Conservation (phyloP, 2,797 vertebrate genomes). For the Phoxinus dragarum region DNA sequence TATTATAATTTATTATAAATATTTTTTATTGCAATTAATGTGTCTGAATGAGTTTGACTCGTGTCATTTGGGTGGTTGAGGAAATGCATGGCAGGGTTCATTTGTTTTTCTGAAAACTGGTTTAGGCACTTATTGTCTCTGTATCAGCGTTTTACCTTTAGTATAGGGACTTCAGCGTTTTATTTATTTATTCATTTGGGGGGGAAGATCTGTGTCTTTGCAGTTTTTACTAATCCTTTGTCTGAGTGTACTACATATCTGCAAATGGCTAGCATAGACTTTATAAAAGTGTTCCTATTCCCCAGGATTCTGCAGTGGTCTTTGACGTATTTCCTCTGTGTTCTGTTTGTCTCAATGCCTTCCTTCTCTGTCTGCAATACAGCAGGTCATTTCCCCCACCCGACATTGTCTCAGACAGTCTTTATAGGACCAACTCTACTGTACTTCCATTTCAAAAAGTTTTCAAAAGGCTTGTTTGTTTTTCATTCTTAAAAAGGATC, state of each 20-base stretch:
- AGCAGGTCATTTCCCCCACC: slow-evolving; percentile 20
- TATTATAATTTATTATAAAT: background rate
- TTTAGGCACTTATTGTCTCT: background rate
- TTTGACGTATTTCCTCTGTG: slow-evolving; percentile 2
- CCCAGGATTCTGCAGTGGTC: background rate
- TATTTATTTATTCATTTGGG: background rate
- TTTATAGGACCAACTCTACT: slow-evolving; percentile 3
- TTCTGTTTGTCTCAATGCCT: slow-evolving; percentile 27
- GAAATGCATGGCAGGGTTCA: background rate
- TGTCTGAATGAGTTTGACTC: background rate
- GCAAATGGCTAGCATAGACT: background rate
- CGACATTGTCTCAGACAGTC: slow-evolving; percentile 19
- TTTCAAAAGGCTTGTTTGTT: slow-evolving; percentile 41
- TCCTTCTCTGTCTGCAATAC: slow-evolving; percentile 18
- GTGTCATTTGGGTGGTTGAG: background rate
- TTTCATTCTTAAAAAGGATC: slow-evolving; percentile 17
- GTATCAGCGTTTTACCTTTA: slow-evolving; percentile 15
- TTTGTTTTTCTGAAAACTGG: slow-evolving; percentile 5
- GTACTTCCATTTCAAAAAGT: background rate
- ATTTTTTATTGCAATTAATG: background rate
- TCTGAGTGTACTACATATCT: background rate
- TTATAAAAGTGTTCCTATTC: background rate
- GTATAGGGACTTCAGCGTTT: background rate
- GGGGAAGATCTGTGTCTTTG: background rate
- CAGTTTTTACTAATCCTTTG: background rate